Conservation (phyloP, 2,113 vertebrate genomes). For the Choloepus hoffmanni region DNA sequence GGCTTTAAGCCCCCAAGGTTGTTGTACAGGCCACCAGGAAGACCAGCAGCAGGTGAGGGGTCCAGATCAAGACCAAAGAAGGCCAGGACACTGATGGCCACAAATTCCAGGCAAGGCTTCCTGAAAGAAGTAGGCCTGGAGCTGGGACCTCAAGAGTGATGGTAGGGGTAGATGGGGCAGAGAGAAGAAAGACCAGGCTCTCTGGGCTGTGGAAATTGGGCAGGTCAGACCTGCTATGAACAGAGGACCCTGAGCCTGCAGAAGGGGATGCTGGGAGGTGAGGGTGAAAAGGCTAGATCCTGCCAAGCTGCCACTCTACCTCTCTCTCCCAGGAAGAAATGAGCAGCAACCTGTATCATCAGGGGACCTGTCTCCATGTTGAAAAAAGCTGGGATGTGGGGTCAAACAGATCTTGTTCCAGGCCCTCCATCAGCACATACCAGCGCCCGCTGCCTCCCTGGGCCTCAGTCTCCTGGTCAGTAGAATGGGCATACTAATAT, state of each 20-base stretch:
- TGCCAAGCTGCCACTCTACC: not conserved
- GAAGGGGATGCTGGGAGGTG: not conserved
- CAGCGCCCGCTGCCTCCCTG: not conserved
- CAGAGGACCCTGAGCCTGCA: not conserved
- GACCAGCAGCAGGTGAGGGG: not conserved
- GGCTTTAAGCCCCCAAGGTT: not conserved
- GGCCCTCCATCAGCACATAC: not conserved
- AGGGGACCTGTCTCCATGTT: not conserved
- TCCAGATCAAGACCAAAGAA: not conserved
- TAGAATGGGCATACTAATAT: not conserved
- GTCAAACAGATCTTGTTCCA: not conserved
- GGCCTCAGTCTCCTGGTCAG: not conserved
- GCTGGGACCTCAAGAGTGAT: not conserved
- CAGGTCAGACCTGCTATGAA: not conserved
- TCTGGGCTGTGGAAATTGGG: not conserved
- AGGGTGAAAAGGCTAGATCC: not conserved
- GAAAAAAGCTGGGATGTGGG: not conserved
- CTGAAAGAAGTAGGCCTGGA: not conserved
- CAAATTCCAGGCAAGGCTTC: slow-evolving; percentile 20
- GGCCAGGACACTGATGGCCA: not conserved
- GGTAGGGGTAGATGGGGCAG: not conserved
- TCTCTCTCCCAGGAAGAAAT: not conserved
- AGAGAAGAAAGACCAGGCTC: not conserved
- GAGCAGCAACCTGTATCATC: not conserved
- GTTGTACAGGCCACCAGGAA: not conserved